phyloP scores from a whole-genome alignment of 2,113 vertebrate species.

The Myotis lucifugus region DNA sequence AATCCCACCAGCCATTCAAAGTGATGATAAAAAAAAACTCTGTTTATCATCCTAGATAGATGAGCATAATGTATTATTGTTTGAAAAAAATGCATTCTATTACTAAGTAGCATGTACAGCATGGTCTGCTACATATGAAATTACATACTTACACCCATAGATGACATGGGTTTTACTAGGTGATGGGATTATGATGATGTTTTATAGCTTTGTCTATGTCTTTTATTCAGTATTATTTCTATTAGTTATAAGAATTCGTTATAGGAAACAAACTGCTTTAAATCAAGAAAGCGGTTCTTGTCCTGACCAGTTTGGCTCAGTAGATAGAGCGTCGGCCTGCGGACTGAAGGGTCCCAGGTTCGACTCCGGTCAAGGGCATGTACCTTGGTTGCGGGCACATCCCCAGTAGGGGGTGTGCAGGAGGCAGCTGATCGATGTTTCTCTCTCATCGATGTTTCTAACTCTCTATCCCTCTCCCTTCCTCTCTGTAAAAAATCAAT shows the following conservation, averaged over 20 bases:
- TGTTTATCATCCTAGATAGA: neutral
- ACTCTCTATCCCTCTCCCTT: too few species aligned
- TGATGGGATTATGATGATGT: neutral
- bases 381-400: too few species aligned
- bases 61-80: neutral
- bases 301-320: too few species aligned
- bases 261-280: neutral
- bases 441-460: too few species aligned
- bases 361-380: too few species aligned
- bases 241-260: neutral
- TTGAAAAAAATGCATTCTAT: neutral
- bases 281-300: constrained; percentile 23
- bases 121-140: neutral
- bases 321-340: too few species aligned
- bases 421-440: too few species aligned
- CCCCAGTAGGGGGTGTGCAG: too few species aligned
- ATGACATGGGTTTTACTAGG: neutral
- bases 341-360: too few species aligned
- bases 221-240: constrained; percentile 29
- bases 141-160: neutral
- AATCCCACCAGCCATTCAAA: constrained; percentile 37
- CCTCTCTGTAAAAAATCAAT: too few species aligned
- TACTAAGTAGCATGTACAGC: too few species aligned
- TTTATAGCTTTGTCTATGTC: constrained; percentile 23
- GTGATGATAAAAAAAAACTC: constrained; percentile 1